phyloP scores from a whole-genome alignment of 2,888 invertebrate species.

The Melanophora roralis region DNA sequence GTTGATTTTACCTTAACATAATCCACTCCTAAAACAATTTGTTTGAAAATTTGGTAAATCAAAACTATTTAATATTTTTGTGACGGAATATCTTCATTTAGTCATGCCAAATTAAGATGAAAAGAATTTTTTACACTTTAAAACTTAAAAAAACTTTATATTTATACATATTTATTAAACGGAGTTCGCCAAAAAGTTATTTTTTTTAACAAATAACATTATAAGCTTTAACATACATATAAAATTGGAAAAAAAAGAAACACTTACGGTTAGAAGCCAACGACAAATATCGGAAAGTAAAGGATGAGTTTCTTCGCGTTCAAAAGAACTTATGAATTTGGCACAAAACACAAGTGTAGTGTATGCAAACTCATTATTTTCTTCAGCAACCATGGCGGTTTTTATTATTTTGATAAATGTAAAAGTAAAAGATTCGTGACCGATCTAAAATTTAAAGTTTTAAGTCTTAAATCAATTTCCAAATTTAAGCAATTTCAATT shows the following conservation, averaged over 20 bases:
- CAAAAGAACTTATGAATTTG: slow-evolving; percentile 82
- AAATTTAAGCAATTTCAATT: slow-evolving; percentile 26
- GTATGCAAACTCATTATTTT: slow-evolving; percentile 83
- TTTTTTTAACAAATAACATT: too few species aligned
- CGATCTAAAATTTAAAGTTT: slow-evolving; percentile 73
- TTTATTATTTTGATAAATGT: slow-evolving; percentile 82
- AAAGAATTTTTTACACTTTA: too few species aligned
- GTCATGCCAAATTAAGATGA: too few species aligned
- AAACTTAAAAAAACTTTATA: too few species aligned
- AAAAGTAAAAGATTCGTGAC: slow-evolving; percentile 80
- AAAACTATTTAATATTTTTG: too few species aligned
- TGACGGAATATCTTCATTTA: too few species aligned
- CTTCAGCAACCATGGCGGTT: slow-evolving; percentile 82
- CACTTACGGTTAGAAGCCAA: slow-evolving; percentile 71
- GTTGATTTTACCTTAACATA: too few species aligned
- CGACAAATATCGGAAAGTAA: slow-evolving; percentile 69
- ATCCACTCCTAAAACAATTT: too few species aligned
- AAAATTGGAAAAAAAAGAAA: too few species aligned
- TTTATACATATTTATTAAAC: background rate
- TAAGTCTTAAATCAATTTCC: background rate
- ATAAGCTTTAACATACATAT: too few species aligned
- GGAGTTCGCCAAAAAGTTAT: background rate
- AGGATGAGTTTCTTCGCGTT: slow-evolving; percentile 77
- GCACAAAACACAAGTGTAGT: slow-evolving; percentile 84
- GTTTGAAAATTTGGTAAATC: too few species aligned